A percentile compares a stretch with the other conserved stretches of the same genome.
phyloP scores from a whole-genome alignment of 2,888 invertebrate species.

The Leucania comma region DNA sequence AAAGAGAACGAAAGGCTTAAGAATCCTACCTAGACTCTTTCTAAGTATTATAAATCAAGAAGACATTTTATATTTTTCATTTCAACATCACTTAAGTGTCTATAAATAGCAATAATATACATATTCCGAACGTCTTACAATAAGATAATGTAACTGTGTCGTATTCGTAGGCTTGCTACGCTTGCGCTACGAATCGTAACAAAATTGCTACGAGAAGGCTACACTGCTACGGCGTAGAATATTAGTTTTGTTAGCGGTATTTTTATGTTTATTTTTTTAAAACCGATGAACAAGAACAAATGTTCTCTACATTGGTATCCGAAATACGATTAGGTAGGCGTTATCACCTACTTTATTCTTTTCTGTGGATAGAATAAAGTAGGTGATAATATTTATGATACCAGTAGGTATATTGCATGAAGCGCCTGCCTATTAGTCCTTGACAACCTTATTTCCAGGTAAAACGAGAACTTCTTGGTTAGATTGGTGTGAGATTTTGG shows the following conservation, averaged over 20 bases:
- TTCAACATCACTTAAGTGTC: slow-evolving; percentile 29
- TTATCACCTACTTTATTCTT: too few species aligned
- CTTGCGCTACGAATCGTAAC: slow-evolving; percentile 54
- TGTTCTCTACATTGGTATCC: too few species aligned
- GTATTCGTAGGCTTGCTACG: slow-evolving; percentile 44
- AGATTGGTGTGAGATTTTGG: too few species aligned
- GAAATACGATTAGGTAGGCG: too few species aligned
- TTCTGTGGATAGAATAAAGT: too few species aligned
- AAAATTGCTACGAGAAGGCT: slow-evolving; percentile 34
- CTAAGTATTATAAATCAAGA: not conserved
- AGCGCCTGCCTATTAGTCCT: too few species aligned
- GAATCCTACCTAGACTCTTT: not conserved
- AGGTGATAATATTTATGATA: too few species aligned
- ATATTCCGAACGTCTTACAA: slow-evolving; percentile 1
- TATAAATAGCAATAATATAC: slow-evolving; percentile 19
- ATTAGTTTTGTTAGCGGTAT: not conserved
- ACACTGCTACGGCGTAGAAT: slow-evolving; percentile 27
- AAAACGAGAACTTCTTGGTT: too few species aligned
- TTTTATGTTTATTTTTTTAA: slow-evolving; percentile 1
- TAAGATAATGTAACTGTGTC: slow-evolving; percentile 15
- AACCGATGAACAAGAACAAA: too few species aligned
- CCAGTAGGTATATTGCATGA: too few species aligned
- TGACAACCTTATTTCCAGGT: too few species aligned
- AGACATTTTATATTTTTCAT: not conserved
- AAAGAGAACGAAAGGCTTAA: not conserved